Base-by-base conservation (phyloP, 2,113 vertebrate species). In the Nycticryphes semicollaris region DNA sequence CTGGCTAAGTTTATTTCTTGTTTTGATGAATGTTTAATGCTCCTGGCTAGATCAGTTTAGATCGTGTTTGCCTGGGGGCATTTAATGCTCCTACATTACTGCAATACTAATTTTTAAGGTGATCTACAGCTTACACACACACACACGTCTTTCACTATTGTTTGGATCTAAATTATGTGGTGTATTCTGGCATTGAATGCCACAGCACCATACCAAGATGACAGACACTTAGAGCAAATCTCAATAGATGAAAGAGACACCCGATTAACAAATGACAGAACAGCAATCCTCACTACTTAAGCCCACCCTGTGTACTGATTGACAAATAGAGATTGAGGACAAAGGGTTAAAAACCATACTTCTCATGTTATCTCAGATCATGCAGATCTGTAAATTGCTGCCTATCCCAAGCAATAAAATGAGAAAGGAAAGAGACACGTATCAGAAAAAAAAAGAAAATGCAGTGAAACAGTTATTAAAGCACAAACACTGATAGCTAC, bases 1-100 rank as follows among this genome's bases (percentile, higher is more conserved):
- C 64, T 67, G 50, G 70, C 41, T 93, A 95, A 86, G 35, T 74
- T 91, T 62, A 74, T 84, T 89, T 89, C 85, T 92, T 79, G 63
- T 84, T 95, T 87, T 93, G 86, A 84, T 68, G 33, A 93, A 87
- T 89, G 73, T 72, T 92, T 97, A 93, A 96, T 53, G 73, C 73
- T 94, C 31, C 83, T 90, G 85, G 94, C 67, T 90, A 84, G 53
- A 95, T 80, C 50, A 70, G 73, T 82, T 89, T 69, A 68, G 76
- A 66, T 62, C 69, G 72, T 78, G 25, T 57, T 94, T 69, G 80
- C 82, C 62, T 89, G 33, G 45, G 82, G 84, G 69, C 63, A 95
- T 79, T 73, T 84, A 93, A 75, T 53, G 48, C 57, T 92, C 76
- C 56, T 75, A 21, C 66, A 60, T 86, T 78, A 81, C 57, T 0